Evolutionary conservation across 1,140 invertebrate genomes (phyloP).

Genomic region (Drosophila baimaii): DNA sequence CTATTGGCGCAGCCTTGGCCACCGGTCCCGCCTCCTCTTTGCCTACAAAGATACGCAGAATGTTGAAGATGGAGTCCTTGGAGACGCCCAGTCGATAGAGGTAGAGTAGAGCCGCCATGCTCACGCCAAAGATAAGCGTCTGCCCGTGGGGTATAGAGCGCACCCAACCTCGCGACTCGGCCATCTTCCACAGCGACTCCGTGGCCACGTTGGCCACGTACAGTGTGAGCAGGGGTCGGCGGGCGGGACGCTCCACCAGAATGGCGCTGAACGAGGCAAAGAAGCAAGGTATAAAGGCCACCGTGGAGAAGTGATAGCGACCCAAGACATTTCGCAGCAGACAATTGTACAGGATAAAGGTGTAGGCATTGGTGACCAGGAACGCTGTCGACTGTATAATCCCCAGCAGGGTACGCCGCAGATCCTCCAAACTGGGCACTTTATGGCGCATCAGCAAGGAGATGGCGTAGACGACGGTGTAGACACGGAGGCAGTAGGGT

Average conservation of each 20-base stretch:
- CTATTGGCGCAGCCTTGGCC: not conserved
- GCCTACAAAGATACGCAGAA: conserved; percentile 88
- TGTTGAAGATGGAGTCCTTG: conserved; percentile 87
- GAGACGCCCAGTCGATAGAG: conserved; percentile 85
- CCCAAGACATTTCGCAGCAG: conserved; percentile 87
- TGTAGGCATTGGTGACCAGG: conserved; percentile 89
- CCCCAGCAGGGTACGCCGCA: conserved; percentile 88
- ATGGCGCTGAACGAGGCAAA: conserved; percentile 89
- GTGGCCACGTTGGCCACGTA: conserved; percentile 94
- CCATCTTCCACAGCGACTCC: conserved; percentile 91
- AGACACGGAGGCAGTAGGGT: conserved; percentile 90
- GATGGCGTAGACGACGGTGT: conserved; percentile 91
- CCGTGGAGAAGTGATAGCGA: conserved; percentile 88
- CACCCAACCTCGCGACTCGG: conserved; percentile 87
- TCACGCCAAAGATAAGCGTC: conserved; percentile 87
- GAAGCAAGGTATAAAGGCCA: conserved; percentile 90
- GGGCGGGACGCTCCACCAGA: conserved; percentile 89
- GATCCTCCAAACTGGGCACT: conserved; percentile 87
- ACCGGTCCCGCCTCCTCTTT: conserved; percentile 86
- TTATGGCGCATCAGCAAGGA: conserved; percentile 89
- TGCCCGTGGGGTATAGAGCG: conserved; percentile 88
- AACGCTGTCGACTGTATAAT: conserved; percentile 91
- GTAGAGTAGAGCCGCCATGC: conserved; percentile 87
- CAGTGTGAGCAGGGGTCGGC: conserved; percentile 89
- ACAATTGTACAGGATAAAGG: conserved; percentile 90